These are phyloP conservation scores for Allacma fusca DNA, from an alignment of 2,888 invertebrate genomes.

Conservation along the genomic window DNA sequence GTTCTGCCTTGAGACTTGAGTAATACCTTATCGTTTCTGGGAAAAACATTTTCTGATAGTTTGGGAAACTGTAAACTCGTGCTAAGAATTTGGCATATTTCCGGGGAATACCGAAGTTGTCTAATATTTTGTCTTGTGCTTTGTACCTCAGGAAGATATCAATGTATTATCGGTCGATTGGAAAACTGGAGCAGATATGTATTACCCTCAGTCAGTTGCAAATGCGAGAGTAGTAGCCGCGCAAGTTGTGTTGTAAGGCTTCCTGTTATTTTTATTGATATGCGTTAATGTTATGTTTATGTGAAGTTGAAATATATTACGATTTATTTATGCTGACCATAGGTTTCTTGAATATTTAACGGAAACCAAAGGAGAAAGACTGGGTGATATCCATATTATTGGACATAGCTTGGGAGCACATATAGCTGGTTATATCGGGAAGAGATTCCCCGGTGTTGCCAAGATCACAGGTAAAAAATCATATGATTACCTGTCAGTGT, in stretches of 20 bases:
- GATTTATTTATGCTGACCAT: no score
- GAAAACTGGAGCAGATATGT: conserved; percentile 46
- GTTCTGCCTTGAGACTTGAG: background rate
- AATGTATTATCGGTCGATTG: conserved; percentile 50
- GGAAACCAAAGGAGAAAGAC: conserved; percentile 31
- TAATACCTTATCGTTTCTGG: background rate
- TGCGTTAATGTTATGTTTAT: no score
- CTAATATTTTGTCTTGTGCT: no score
- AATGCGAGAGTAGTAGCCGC: conserved; percentile 51
- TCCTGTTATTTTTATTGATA: background rate
- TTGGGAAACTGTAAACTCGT: no score
- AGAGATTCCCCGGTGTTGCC: conserved; percentile 21
- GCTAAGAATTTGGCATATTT: no score
- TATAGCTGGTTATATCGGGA: conserved; percentile 52
- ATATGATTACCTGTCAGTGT: no score
- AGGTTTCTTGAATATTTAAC: conserved; percentile 46
- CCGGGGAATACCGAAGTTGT: no score
- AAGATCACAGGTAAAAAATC: conserved; percentile 49
- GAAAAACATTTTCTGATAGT: no score
- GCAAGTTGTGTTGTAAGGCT: conserved; percentile 43
- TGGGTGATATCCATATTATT: conserved; percentile 48
- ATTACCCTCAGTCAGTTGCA: conserved; percentile 51
- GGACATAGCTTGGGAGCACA: conserved; percentile 53
- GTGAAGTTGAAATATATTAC: no score
- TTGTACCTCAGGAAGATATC: conserved; percentile 43